phyloP scores from a whole-genome alignment of 92 coral and sea anemone genomes.

The Meandrina meandrites region DNA sequence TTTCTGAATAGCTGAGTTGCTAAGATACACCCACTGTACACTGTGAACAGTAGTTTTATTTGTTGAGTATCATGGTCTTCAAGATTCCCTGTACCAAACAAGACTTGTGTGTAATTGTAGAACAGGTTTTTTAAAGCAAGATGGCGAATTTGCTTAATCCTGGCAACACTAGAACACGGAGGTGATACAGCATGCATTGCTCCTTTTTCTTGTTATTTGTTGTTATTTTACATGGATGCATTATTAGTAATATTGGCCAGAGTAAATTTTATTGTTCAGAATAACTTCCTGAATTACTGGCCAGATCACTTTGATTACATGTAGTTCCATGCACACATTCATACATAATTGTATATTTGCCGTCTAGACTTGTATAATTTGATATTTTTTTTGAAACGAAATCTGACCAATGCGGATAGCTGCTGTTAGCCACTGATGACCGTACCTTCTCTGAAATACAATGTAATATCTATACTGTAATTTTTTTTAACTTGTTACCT shows the following conservation, averaged over 20 bases:
- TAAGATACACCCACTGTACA: constrained; percentile 12
- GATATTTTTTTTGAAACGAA: neutral
- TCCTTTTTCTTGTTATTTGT: neutral
- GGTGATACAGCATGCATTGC: neutral
- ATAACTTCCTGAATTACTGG: neutral
- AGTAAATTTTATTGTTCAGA: neutral
- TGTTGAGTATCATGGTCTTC: neutral
- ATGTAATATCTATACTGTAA: neutral
- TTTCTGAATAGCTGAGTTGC: constrained; percentile 44
- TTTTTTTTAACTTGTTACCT: neutral
- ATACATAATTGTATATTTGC: neutral
- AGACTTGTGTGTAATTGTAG: neutral
- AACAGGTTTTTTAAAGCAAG: neutral
- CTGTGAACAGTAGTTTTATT: neutral
- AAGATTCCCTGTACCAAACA: neutral
- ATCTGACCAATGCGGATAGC: neutral
- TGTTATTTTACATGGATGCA: neutral
- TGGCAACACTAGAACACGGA: constrained; percentile 22
- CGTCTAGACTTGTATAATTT: neutral
- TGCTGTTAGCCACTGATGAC: neutral
- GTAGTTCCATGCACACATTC: neutral
- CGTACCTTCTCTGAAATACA: neutral
- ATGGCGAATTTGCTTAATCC: constrained; percentile 27
- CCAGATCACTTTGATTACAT: neutral
- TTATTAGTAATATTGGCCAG: no score